Evolutionary conservation across 2,113 vertebrate species (phyloP), one percentile per base, ranked within the genome.

Genomic region (Anguilla rostrata): DNA sequence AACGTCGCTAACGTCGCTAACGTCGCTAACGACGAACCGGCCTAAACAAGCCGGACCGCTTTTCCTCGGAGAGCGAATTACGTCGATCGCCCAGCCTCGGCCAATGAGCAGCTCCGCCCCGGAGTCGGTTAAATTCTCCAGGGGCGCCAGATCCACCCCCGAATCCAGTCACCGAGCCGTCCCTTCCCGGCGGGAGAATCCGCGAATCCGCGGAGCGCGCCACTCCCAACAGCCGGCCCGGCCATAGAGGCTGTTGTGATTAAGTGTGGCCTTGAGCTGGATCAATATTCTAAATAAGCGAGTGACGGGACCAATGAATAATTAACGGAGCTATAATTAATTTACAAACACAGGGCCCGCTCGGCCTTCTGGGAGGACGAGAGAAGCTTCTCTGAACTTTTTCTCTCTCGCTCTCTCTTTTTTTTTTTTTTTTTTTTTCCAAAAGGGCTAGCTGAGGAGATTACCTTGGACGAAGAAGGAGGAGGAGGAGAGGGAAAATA

Each of bases 271-370:
- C 63, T 82, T 26, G 53, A 63, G 20, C 34, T 34, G 39, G 85
- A 22, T 82, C 79, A 86, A 86, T 86, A 39, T 82, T 34, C 39
- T 71, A 63, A 83, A 82, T 49, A 82, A 20, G 22, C 1, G 40
- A 82, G 46, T 53, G 41, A 82, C 7, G 46, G 26, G 41, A n/a
- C 26, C 66, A 26, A 83, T 87, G 82, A 87, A 83, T 87, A 83
- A 87, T 87, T 87, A 87, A 87, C 40, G 49, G 78, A 2, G 18
- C 63, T 39, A 56, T 87, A 83, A 86, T 83, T 49, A 86, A 82
- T 82, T 82, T 15, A 66, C 79, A 71, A 82, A 46, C 81, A 86
- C 49, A 18, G 18, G 1, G 49, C 39, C 39, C 14, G 14, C 16
- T 39, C 12, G 63, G 46, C 40, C 66, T 22, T 11, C 78, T 20